phyloP scores from a whole-genome alignment of 2,797 vertebrate genomes.

The Gymnodraco acuticeps region DNA sequence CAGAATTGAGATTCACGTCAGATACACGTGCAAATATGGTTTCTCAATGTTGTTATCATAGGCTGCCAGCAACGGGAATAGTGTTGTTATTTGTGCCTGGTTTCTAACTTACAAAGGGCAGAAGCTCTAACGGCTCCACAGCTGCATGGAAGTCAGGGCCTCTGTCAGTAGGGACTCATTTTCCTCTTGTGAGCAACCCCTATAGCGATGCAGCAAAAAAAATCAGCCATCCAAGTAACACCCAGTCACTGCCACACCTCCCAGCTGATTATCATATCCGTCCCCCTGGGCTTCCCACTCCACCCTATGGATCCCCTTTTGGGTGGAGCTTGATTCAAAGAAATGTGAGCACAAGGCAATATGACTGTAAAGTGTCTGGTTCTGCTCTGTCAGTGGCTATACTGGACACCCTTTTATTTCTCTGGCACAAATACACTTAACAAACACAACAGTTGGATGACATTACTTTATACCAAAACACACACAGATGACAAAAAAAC shows the following conservation, averaged over 20 bases:
- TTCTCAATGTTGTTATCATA: not conserved
- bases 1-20: not conserved
- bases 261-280: constrained; percentile 32
- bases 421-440: no score
- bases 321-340: constrained; percentile 41
- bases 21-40: not conserved
- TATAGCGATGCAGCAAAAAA: constrained; percentile 63
- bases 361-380: constrained; percentile 5
- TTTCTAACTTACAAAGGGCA: not conserved
- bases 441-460: no score
- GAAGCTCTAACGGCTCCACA: constrained; percentile 5
- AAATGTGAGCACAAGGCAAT: constrained; percentile 21
- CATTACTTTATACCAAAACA: no score
- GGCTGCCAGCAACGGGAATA: not conserved
- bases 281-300: constrained; percentile 11
- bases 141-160: constrained; percentile 24
- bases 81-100: not conserved
- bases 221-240: constrained; percentile 65
- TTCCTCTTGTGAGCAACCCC: not conserved
- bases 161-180: constrained; percentile 15
- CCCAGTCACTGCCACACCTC: constrained; percentile 48
- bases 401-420: not conserved
- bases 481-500: no score
- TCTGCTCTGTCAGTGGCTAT: not conserved
- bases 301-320: constrained; percentile 8